Percentiles rank a stretch among this genome's conserved stretches.
Evolutionary conservation across 2,797 vertebrate genomes (phyloP).

Genomic region (Tangara arthus): DNA sequence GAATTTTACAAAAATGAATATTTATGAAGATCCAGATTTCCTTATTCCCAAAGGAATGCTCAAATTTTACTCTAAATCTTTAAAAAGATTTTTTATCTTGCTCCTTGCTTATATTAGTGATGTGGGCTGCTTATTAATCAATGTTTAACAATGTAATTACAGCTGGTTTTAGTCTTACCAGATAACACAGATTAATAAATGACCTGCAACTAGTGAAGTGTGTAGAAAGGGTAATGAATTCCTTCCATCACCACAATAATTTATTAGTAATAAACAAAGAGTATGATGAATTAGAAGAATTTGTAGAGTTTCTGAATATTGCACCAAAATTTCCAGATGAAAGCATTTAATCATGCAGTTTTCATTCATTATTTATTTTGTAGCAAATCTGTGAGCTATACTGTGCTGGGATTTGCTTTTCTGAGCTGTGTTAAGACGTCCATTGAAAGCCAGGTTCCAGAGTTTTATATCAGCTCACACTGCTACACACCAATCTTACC

Average conservation of each 20-base stretch:
- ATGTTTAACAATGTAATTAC: conserved; percentile 92
- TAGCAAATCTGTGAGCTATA: conserved; percentile 52
- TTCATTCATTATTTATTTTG: conserved; percentile 71
- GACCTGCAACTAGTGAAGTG: conserved; percentile 86
- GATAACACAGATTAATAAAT: conserved; percentile 94
- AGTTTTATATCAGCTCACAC: conserved; percentile 34
- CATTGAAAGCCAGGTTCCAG: conserved; percentile 9
- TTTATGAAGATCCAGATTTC: conserved; percentile 75
- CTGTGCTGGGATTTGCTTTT: conserved; percentile 52
- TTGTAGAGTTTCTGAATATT: conserved; percentile 75
- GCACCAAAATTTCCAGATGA: conserved; percentile 77
- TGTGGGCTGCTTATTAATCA: conserved; percentile 90
- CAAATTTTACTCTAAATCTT: conserved; percentile 76
- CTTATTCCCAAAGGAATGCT: conserved; percentile 64
- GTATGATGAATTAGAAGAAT: conserved; percentile 77
- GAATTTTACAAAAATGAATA: conserved; percentile 70
- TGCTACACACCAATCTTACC: conserved; percentile 23
- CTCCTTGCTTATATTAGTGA: conserved; percentile 78
- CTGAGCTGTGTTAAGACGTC: conserved; percentile 44
- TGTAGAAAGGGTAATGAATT: conserved; percentile 86
- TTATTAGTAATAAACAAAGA: conserved; percentile 85
- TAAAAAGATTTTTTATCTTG: conserved; percentile 73
- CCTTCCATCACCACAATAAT: conserved; percentile 80
- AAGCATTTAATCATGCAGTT: conserved; percentile 77
- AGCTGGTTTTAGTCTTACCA: conserved; percentile 85